Percentiles rank a stretch among this genome's conserved stretches.
These are phyloP conservation scores for Noctua comes DNA, from an alignment of 2,888 invertebrate species.

Conservation along the genomic window DNA sequence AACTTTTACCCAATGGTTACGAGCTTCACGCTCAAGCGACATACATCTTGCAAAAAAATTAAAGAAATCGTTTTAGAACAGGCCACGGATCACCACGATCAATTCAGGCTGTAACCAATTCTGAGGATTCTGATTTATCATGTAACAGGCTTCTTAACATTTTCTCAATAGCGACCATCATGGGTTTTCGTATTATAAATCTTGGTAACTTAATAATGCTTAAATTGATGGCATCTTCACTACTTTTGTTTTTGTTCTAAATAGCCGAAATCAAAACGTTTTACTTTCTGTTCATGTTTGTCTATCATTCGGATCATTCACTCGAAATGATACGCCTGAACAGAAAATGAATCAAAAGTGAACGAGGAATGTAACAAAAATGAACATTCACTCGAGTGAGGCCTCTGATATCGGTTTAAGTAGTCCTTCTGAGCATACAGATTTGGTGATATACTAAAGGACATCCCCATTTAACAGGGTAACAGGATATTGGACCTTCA, in stretches of 20 bases:
- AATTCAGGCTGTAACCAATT: too few species aligned
- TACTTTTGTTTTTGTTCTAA: too few species aligned
- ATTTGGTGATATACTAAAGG: conserved; percentile 11
- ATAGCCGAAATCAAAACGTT: too few species aligned
- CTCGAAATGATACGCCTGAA: not conserved
- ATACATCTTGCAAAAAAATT: not conserved
- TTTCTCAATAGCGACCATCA: too few species aligned
- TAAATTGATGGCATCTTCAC: too few species aligned
- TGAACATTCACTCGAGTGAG: not conserved
- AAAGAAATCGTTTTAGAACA: not conserved
- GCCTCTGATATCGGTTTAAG: not conserved
- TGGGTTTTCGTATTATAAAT: too few species aligned
- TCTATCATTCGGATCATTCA: not conserved
- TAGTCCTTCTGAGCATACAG: not conserved
- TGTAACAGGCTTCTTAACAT: too few species aligned
- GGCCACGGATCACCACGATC: not conserved
- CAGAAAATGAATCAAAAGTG: not conserved
- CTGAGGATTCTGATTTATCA: too few species aligned
- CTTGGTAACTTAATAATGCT: too few species aligned
- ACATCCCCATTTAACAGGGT: conserved; percentile 58
- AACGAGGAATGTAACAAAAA: not conserved
- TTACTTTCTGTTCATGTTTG: not conserved
- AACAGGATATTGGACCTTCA: conserved; percentile 66
- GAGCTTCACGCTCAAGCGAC: not conserved
- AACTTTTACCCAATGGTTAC: not conserved